Evolutionary conservation across 2,797 vertebrate species (phyloP), one percentile per base, ranked within the genome.

Genomic region (Chiroxiphia lanceolata): DNA sequence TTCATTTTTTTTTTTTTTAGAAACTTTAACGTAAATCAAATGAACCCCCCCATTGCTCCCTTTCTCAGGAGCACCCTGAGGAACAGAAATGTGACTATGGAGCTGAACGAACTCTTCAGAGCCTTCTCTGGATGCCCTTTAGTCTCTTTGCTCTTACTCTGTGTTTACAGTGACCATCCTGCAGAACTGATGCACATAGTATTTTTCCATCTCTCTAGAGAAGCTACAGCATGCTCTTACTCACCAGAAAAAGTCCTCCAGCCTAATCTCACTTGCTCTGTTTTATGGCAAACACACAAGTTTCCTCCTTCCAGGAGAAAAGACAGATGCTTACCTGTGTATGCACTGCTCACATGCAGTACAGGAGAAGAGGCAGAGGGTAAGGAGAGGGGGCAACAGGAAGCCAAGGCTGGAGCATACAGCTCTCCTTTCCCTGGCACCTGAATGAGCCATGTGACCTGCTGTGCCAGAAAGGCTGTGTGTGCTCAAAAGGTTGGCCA

Each of bases 131-230:
- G 31, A 84, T 22, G 10, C 5, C 31, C 13, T 56, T 13, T 9
- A 85, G 7, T 33, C 15, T 44, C 50, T 53, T 26, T 20, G 33
- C 48, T 85, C 16, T 51, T 51, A 29, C 15, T 54, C 29, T 8
- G 10, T n/a, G 56, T 36, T 80, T 53, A 44, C 21, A 72, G 13
- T 3, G 48, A 2, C 56, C 16, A 54, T 15, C n/a, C 76, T 70
- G 29, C 38, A 92, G 19, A 77, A 27, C 16, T 18, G 22, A 79
- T 26, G 17, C 8, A 13, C 0, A 0, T 12, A 36, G 33, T 40
- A 10, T 47, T 89, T 75, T 63, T 17, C 40, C 27, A 9, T 23
- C 40, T 51, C 67, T 15, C 19, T 8, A 1, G 25, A 83, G 25
- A 70, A 86, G 21, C 15, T 45, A 85, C 33, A 80, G 40, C 1